phyloP scores from a whole-genome alignment of 2,797 vertebrate genomes.

The Coracias cyanogaster region DNA sequence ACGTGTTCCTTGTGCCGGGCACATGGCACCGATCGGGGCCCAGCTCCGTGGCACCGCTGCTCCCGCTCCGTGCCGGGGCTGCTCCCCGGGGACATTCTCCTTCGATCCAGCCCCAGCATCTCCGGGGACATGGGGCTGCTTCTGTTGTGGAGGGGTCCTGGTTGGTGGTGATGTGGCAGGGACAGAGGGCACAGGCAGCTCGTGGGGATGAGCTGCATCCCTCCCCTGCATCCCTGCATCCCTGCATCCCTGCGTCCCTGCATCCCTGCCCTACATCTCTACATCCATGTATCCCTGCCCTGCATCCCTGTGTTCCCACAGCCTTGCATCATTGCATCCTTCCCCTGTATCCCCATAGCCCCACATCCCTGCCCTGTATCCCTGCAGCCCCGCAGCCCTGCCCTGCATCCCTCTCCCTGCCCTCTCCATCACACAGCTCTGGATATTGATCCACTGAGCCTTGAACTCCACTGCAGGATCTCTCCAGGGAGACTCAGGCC shows the following conservation, averaged over 20 bases:
- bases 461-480: not conserved
- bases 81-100: not conserved
- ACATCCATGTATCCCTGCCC: too few relatives aligned
- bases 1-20: not conserved
- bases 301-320: not conserved
- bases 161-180: not conserved
- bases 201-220: not conserved
- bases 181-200: not conserved
- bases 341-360: not conserved
- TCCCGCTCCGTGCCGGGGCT: not conserved
- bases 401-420: not conserved
- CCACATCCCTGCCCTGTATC: not conserved
- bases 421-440: not conserved
- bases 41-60: not conserved
- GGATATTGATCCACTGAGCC: not conserved
- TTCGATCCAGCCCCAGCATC: not conserved
- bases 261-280: too few relatives aligned
- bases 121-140: not conserved
- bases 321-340: not conserved
- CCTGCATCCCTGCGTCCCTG: too few relatives aligned
- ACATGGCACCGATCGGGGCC: fast-evolving
- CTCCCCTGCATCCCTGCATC: not conserved
- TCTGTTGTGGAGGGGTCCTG: not conserved
- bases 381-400: not conserved
- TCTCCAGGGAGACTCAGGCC: not conserved